Evolutionary conservation across 35 echinoderm and acorn worm species (phyloP).

Genomic region (Chiridota heheva): DNA sequence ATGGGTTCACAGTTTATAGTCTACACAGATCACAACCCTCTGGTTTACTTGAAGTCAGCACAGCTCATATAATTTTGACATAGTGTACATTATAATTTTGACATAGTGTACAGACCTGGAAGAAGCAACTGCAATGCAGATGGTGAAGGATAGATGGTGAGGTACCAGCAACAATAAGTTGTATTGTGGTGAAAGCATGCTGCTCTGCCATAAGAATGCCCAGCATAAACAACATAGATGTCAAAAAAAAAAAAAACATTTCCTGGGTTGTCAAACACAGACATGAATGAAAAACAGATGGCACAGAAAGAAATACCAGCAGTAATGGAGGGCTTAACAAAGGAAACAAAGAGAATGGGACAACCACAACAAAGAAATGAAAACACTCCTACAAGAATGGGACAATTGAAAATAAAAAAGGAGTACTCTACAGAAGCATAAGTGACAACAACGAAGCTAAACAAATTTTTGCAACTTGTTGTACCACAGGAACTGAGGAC

Average conservation of each 20-base stretch:
- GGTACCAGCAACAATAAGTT: background rate
- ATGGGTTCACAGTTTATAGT: slow-evolving; percentile 4
- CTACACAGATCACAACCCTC: slow-evolving; percentile 50
- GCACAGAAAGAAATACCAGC: background rate
- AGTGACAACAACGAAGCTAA: slow-evolving; percentile 4
- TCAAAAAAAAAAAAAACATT: background rate
- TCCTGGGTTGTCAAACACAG: background rate
- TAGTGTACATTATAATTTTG: slow-evolving; percentile 36
- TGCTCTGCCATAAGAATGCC: slow-evolving; percentile 1
- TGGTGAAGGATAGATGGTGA: background rate
- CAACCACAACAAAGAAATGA: background rate
- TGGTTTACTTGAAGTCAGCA: slow-evolving; percentile 44
- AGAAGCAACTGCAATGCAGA: background rate
- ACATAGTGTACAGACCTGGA: background rate
- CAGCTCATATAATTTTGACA: slow-evolving; percentile 52
- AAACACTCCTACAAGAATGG: no score
- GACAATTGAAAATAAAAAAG: no score
- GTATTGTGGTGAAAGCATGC: slow-evolving; percentile 2
- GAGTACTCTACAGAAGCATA: no score
- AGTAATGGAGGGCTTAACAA: background rate
- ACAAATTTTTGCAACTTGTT: background rate
- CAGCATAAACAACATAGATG: background rate
- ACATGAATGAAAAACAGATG: slow-evolving; percentile 7
- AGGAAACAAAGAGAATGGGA: background rate
- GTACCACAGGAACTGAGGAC: background rate